Percentiles rank a stretch among this genome's conserved stretches.
These are phyloP conservation scores for Cenopis cana DNA, from an alignment of 2,888 invertebrate species.

Conservation along the genomic window DNA sequence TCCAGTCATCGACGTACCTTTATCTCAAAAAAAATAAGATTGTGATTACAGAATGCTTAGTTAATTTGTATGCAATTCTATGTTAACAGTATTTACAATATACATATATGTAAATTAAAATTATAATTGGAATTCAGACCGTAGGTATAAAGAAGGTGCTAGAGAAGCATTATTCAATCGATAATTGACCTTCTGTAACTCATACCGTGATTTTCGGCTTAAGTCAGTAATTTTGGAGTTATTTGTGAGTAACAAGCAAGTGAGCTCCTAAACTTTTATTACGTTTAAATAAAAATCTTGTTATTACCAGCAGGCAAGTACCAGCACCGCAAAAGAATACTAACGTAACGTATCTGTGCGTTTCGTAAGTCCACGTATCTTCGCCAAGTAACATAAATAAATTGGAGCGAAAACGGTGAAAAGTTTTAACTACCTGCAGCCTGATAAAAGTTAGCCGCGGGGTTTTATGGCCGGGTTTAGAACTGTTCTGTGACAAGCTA, in stretches of 20 bases:
- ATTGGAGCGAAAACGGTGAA: conserved; percentile 28
- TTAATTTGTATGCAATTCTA: too few relatives aligned
- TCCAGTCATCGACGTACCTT: too few relatives aligned
- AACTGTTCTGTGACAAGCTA: conserved; percentile 32
- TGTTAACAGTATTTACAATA: too few relatives aligned
- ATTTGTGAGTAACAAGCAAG: background rate
- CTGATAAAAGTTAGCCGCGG: conserved; percentile 25
- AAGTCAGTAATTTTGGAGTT: background rate
- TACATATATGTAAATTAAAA: too few relatives aligned
- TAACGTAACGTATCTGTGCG: conserved; percentile 22
- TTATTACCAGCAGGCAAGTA: conserved; percentile 3
- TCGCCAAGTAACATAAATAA: conserved; percentile 19
- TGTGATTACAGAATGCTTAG: too few relatives aligned
- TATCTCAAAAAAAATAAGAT: too few relatives aligned
- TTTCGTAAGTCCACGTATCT: conserved; percentile 22
- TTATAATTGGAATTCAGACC: too few relatives aligned
- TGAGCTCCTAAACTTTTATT: background rate
- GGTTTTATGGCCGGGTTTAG: conserved; percentile 30
- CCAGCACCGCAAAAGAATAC: conserved; percentile 17
- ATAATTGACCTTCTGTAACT: background rate
- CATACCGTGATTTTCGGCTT: background rate
- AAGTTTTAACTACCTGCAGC: conserved; percentile 40
- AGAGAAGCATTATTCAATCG: background rate
- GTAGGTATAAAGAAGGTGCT: background rate
- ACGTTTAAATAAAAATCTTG: conserved; percentile 14